phyloP scores from a whole-genome alignment of 2,888 invertebrate genomes.

The Leptopterna dolabrata region DNA sequence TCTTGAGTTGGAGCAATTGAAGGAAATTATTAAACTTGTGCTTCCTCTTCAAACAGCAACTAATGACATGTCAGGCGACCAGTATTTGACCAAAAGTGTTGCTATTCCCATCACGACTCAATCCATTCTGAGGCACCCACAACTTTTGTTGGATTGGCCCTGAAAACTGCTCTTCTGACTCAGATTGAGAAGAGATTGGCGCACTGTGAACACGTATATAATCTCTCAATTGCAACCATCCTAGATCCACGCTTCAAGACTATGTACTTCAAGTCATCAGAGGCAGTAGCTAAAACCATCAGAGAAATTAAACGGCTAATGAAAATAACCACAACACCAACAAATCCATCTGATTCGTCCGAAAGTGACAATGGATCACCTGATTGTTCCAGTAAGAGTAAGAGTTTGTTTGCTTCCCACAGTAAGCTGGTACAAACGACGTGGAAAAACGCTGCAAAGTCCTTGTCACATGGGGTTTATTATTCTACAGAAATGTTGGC shows the following conservation, averaged over 20 bases:
- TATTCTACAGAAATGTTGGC: too few species aligned
- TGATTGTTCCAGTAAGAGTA: background rate
- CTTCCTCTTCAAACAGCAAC: background rate
- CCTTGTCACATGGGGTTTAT: too few species aligned
- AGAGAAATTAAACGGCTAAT: background rate
- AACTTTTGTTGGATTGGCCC: background rate
- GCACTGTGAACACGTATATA: background rate
- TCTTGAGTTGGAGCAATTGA: background rate
- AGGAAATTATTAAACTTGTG: background rate
- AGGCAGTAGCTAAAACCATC: background rate
- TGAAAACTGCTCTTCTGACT: too few species aligned
- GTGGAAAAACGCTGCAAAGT: too few species aligned
- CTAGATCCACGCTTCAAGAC: background rate
- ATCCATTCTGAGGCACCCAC: background rate
- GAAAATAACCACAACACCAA: accelerated
- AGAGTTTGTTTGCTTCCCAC: background rate
- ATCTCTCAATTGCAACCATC: background rate
- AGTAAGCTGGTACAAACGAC: background rate
- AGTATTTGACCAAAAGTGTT: background rate
- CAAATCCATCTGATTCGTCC: background rate
- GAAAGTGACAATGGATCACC: background rate
- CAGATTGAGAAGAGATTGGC: background rate
- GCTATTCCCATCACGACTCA: background rate
- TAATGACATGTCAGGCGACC: background rate
- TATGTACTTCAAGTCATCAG: background rate